Evolutionary conservation across 2,797 vertebrate species (phyloP), one percentile per base, ranked within the genome.

Genomic region (Streptopelia turtur): DNA sequence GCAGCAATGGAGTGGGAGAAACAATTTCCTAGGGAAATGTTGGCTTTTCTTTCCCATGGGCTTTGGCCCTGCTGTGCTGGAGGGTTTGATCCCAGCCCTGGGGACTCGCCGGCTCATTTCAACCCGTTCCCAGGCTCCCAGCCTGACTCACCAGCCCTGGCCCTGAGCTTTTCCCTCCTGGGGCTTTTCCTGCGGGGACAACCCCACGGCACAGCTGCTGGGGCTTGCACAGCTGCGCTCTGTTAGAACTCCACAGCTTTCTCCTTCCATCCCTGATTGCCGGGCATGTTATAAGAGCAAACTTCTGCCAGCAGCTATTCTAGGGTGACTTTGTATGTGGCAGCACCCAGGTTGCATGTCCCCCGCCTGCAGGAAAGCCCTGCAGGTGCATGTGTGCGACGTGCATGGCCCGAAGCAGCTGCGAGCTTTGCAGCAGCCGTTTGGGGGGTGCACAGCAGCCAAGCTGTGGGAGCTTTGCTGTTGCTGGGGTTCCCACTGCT

Each of bases 281-380:
- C 45, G 68, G 49, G 72, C 15, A 31, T 39, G 27, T 66, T 75
- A 27, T 28, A 66, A 53, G 10, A 83, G 35, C 75, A 63, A 2
- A 6, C 9, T 27, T 23, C 50, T 37, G 3, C 9, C 12, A 21
- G 1, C 0, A 22, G 1, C 31, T 61, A 18, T 25, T 60, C 25
- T 2, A 3, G 61, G 12, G 16, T 22, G 25, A 2, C 24, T 63
- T 31, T 5, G 0, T 13, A 3, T 0, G 1, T 1, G 4, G 25
- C n/a, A 25, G 41, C 25, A 45, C 10, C 15, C 2, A 4, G 53
- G 1, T 5, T 14, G 11, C 2, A 0, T 1, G 30, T 33, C 31
- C 31, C 3, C 2, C 9, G 33, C n/a, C 45, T 15, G 30, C 10
- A 28, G 63, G 15, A 45, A 52, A 52, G 41, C 24, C 23, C 53